These are phyloP conservation scores for Mythimna pallens DNA, from an alignment of 2,888 invertebrate species.

Conservation along the genomic window DNA sequence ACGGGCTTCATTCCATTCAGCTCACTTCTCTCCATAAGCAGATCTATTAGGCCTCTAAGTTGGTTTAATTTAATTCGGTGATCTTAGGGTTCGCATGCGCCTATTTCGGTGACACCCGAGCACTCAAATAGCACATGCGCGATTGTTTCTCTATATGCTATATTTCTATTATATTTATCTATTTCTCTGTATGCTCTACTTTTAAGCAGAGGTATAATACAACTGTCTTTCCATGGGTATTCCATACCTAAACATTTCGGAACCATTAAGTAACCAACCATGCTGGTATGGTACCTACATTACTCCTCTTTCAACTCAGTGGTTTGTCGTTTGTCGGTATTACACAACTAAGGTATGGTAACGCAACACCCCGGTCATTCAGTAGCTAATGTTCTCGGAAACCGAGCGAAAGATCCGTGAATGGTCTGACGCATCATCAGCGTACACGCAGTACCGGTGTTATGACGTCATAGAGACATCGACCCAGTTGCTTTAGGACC, in stretches of 20 bases:
- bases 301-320: slow-evolving; percentile 30
- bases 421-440: slow-evolving; percentile 67
- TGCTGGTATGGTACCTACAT: slow-evolving; percentile 15
- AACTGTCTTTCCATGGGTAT: slow-evolving; percentile 10
- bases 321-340: slow-evolving; percentile 24
- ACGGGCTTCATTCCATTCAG: no score
- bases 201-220: background rate
- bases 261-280: slow-evolving; percentile 9
- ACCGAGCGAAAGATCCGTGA: slow-evolving; percentile 63
- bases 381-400: slow-evolving; percentile 62
- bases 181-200: no score
- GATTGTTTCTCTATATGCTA: no score
- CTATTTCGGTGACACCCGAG: no score
- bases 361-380: slow-evolving; percentile 48
- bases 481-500: slow-evolving; percentile 42
- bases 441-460: slow-evolving; percentile 64
- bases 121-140: no score
- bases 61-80: no score
- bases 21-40: no score
- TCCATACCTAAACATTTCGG: background rate
- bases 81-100: no score
- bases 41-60: no score
- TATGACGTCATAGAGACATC: slow-evolving; percentile 65
- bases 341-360: slow-evolving; percentile 43
- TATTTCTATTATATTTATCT: no score